phyloP scores from a whole-genome alignment of 2,888 invertebrate species.

The Caenorhabditis virilis region DNA sequence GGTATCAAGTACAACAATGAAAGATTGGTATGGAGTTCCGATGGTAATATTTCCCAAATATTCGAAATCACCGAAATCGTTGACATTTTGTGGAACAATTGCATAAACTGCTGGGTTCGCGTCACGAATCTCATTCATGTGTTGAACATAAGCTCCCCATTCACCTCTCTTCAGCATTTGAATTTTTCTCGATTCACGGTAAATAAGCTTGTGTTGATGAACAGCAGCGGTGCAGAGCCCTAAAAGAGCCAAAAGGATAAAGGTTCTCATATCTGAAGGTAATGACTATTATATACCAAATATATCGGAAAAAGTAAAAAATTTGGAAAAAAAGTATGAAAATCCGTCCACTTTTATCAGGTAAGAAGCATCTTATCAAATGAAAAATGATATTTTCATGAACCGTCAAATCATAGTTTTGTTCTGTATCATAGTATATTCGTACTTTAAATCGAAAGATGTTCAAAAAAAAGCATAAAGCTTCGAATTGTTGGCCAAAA shows the following conservation, averaged over 20 bases:
- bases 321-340: no score
- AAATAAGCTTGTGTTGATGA: conserved; percentile 29
- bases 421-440: no score
- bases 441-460: no score
- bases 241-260: conserved; percentile 44
- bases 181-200: conserved; percentile 29
- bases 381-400: no score
- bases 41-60: conserved; percentile 74
- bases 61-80: conserved; percentile 56
- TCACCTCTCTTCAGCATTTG: conserved; percentile 40
- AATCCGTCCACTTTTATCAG: no score
- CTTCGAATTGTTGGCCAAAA: no score
- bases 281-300: no score
- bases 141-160: conserved; percentile 32
- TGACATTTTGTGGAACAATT: conserved; percentile 27
- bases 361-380: no score
- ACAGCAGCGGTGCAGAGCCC: conserved; percentile 42
- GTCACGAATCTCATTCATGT: conserved; percentile 29
- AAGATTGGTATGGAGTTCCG: conserved; percentile 72
- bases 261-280: conserved; percentile 33
- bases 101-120: conserved; percentile 33
- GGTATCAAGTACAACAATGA: conserved; percentile 73
- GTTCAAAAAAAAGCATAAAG: no score
- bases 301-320: no score
- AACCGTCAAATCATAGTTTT: no score